Conservation (phyloP, 2,797 vertebrate species). For the Sebastes steindachneri region DNA sequence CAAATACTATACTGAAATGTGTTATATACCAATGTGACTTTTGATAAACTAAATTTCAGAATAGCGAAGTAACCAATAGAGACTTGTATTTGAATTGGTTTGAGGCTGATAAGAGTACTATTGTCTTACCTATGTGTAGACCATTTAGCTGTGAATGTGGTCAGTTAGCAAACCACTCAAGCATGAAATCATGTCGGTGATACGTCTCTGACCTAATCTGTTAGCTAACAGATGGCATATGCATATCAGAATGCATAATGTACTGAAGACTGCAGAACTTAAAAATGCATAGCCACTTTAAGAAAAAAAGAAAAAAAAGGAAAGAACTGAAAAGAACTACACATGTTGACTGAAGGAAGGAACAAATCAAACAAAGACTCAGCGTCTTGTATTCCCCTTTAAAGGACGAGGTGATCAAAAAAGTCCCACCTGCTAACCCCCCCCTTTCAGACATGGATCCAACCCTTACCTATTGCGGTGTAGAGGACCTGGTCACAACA, state of each 20-base stretch:
- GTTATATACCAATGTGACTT: not conserved
- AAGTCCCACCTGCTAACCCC: constrained; percentile 94
- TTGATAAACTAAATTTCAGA: not conserved
- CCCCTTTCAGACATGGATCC: constrained; percentile 96
- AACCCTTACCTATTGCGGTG: constrained; percentile 99
- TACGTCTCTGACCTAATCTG: constrained; percentile 56
- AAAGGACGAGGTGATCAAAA: constrained; percentile 96
- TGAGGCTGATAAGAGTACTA: not conserved
- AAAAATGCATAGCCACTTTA: constrained; percentile 79
- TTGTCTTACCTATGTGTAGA: not conserved
- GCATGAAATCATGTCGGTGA: constrained; percentile 74
- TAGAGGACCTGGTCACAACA: constrained; percentile 99
- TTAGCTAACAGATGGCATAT: constrained; percentile 69
- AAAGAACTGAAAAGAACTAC: constrained; percentile 64
- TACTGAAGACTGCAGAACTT: constrained; percentile 83
- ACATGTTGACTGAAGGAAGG: constrained; percentile 71
- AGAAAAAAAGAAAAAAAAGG: constrained; percentile 59
- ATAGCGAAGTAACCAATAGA: not conserved
- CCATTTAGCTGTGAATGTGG: constrained; percentile 22
- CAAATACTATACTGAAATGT: not conserved
- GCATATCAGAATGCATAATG: constrained; percentile 82
- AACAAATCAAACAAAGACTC: constrained; percentile 83
- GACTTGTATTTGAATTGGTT: not conserved
- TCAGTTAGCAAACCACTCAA: constrained; percentile 78
- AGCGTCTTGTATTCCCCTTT: constrained; percentile 93